phyloP scores from a whole-genome alignment of 2,888 invertebrate genomes.

The Incurvaria masculella region DNA sequence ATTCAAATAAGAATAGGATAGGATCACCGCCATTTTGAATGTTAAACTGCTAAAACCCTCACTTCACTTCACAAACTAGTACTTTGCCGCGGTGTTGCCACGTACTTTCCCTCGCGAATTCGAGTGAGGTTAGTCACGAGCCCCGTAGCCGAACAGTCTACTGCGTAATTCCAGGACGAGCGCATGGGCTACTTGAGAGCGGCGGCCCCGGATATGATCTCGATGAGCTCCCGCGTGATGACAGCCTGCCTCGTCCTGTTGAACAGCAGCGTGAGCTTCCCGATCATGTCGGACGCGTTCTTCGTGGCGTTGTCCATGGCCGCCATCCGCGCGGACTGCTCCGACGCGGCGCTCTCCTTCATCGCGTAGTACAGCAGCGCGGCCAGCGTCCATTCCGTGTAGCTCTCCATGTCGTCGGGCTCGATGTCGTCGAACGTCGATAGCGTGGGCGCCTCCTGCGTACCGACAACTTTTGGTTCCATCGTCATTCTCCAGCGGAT shows the following conservation, averaged over 20 bases:
- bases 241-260: slow-evolving; percentile 80
- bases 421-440: slow-evolving; percentile 69
- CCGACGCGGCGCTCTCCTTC: slow-evolving; percentile 73
- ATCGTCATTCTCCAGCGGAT: too few relatives aligned
- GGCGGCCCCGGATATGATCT: slow-evolving; percentile 88
- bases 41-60: too few relatives aligned
- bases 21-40: too few relatives aligned
- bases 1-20: too few relatives aligned
- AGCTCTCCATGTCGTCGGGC: slow-evolving; percentile 61
- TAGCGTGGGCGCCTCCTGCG: slow-evolving; percentile 60
- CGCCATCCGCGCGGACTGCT: slow-evolving; percentile 78
- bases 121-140: too few relatives aligned
- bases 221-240: slow-evolving; percentile 85
- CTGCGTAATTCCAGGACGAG: too few relatives aligned
- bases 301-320: slow-evolving; percentile 83
- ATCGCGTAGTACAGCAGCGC: slow-evolving; percentile 68
- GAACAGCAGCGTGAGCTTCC: slow-evolving; percentile 67
- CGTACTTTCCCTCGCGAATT: too few relatives aligned
- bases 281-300: slow-evolving; percentile 80
- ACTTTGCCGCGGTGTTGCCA: too few relatives aligned
- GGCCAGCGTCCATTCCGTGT: slow-evolving; percentile 70
- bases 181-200: slow-evolving; percentile 57
- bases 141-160: too few relatives aligned
- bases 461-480: neutral
- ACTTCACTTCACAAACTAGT: too few relatives aligned